These are phyloP conservation scores for Drepana falcataria DNA, from an alignment of 2,888 invertebrate genomes.

Conservation along the genomic window DNA sequence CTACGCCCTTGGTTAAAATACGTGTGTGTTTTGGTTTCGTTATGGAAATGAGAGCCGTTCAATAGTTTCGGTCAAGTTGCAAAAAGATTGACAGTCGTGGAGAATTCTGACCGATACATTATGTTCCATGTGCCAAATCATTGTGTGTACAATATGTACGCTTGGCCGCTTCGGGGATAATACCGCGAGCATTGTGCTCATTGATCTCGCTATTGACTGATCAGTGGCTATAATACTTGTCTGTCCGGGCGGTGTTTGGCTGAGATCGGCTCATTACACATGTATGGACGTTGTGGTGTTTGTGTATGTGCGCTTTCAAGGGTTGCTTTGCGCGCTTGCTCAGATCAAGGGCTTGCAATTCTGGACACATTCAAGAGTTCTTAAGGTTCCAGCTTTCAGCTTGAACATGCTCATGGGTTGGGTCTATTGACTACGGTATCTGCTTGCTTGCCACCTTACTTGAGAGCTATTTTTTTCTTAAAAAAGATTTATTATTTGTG, in stretches of 20 bases:
- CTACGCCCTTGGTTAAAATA: conserved; percentile 14
- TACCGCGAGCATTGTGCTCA: conserved; percentile 11
- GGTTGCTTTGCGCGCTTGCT: too few relatives aligned
- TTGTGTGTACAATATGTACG: conserved; percentile 35
- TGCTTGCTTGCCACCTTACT: conserved; percentile 6
- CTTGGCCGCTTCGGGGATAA: conserved; percentile 11
- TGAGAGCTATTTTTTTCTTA: conserved; percentile 7
- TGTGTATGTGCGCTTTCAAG: too few relatives aligned
- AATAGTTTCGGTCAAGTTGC: conserved; percentile 28
- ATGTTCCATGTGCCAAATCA: conserved; percentile 46
- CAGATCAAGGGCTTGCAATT: too few relatives aligned
- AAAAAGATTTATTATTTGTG: too few relatives aligned
- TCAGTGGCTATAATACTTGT: background rate
- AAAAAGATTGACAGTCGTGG: conserved; percentile 63
- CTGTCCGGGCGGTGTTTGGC: too few relatives aligned
- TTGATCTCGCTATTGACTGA: background rate
- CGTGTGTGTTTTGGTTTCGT: background rate
- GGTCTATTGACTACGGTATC: too few relatives aligned
- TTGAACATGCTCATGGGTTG: too few relatives aligned
- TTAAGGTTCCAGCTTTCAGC: too few relatives aligned
- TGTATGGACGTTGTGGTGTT: too few relatives aligned
- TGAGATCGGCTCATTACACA: too few relatives aligned
- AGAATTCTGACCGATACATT: conserved; percentile 62
- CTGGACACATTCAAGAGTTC: too few relatives aligned
- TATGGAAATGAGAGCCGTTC: background rate